phyloP scores from a whole-genome alignment of 2,113 vertebrate genomes.

The Nothoprocta pentlandii region DNA sequence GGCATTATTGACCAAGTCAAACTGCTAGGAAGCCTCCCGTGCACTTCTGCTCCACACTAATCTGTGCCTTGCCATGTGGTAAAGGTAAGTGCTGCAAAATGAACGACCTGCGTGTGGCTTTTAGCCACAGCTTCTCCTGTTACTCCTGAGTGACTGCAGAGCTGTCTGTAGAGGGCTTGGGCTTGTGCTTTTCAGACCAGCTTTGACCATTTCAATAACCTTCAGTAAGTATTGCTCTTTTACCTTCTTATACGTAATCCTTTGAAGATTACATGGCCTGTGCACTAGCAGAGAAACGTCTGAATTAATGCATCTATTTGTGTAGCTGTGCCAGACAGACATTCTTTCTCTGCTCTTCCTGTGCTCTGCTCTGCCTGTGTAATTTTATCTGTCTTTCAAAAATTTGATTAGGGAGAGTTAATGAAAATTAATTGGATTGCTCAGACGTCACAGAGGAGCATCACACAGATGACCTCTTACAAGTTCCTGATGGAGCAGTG shows the following conservation, averaged over 20 bases:
- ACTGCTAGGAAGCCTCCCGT: not conserved
- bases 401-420: conserved; percentile 56
- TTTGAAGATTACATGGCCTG: not conserved
- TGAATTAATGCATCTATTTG: conserved; percentile 46
- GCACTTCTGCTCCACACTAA: not conserved
- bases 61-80: not conserved
- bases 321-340: conserved; percentile 33
- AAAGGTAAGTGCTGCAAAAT: not conserved
- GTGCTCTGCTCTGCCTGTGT: conserved; percentile 10
- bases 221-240: not conserved
- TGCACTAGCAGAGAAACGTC: conserved; percentile 18
- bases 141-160: not conserved
- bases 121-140: not conserved
- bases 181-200: not conserved
- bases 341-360: conserved; percentile 57
- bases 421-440: conserved; percentile 67
- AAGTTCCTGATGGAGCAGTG: not conserved
- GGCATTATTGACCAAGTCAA: not conserved
- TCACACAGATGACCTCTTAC: not conserved
- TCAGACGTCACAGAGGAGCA: conserved; percentile 23
- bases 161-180: not conserved
- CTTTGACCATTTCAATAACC: not conserved
- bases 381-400: conserved; percentile 60
- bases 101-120: not conserved
- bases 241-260: not conserved